Evolutionary conservation across 2,888 invertebrate species (phyloP), one percentile per base, ranked within the genome.

Genomic region (Drosophila maculinotata): DNA sequence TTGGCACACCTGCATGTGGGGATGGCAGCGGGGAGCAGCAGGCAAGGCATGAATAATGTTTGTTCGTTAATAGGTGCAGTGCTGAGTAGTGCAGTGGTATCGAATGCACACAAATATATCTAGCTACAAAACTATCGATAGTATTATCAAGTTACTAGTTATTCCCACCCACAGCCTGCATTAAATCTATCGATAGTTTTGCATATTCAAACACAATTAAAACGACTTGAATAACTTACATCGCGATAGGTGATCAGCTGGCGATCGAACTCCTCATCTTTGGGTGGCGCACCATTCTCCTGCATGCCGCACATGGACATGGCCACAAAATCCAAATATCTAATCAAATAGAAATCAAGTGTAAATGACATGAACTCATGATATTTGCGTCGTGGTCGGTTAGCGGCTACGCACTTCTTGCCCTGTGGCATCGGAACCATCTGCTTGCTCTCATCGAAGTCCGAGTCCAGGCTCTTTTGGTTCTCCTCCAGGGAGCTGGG

Each of bases 401-500:
- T 12, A 7, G 8, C 31, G 1, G 1, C 0, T 7, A 93, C 93
- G 92, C 59, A 91, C 90, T 90, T 91, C 45, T 82, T 93, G 79
- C 93, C 93, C 10, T 79, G 49, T 15, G 26, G 31, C 45, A 45
- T 12, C 0, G 45, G 81, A 17, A 47, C 12, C 35, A 92, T 92
- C 60, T 93, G 92, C 59, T 93, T 92, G 87, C 94, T 94, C 84
- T 97, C 96, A 68, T 97, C 97, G 89, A 95, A 96, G 90, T 97
- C 97, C 6, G 96, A 96, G 91, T 96, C 96, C 15, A 96, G 90
- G n/a, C 94, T 94, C 86, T 95, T 95, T 10, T 93, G 93, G 17
- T 96, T 96, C 80, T 97, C 97, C 56, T 83, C 83, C 60, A 96
- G 95, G 68, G 97, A 97, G 86, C 96, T 96, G 14, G 97, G 97